phyloP scores from a whole-genome alignment of 2,797 vertebrate genomes.

The Neoniphon sammara region DNA sequence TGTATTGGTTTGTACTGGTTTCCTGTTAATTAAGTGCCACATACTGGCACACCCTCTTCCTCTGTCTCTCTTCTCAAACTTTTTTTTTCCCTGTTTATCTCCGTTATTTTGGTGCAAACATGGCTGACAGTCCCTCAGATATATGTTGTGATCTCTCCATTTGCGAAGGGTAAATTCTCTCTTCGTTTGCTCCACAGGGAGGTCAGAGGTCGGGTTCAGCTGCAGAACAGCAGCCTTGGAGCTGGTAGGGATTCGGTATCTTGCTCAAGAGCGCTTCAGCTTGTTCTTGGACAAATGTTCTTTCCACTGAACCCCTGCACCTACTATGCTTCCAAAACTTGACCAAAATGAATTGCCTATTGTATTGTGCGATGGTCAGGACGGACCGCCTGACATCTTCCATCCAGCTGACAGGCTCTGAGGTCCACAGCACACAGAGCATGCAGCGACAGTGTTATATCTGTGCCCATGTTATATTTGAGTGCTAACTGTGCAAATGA shows the following conservation, averaged over 20 bases:
- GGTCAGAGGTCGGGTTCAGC: slow-evolving; percentile 14
- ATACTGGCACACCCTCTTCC: background rate
- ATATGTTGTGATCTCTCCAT: too few relatives aligned
- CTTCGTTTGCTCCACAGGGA: background rate
- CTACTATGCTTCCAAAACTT: background rate
- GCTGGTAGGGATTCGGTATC: background rate
- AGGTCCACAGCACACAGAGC: slow-evolving; percentile 17
- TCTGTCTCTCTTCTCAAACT: background rate
- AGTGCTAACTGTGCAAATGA: slow-evolving; percentile 48
- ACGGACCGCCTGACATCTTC: slow-evolving; percentile 1
- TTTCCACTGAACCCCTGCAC: too few relatives aligned
- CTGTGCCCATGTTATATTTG: slow-evolving; percentile 45
- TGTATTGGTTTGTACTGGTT: background rate
- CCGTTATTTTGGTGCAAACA: too few relatives aligned
- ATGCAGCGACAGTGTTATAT: background rate
- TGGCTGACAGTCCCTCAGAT: too few relatives aligned
- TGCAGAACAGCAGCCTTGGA: background rate
- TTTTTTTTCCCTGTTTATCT: background rate
- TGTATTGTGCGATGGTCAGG: slow-evolving; percentile 27
- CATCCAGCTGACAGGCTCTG: slow-evolving; percentile 26
- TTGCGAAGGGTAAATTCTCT: too few relatives aligned
- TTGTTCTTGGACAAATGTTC: too few relatives aligned
- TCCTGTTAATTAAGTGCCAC: slow-evolving; percentile 3
- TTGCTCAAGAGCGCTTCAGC: background rate
- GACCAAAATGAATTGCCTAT: slow-evolving; percentile 12